These are phyloP conservation scores for Tiliacea aurago DNA, from an alignment of 2,888 invertebrate species.

Conservation along the genomic window DNA sequence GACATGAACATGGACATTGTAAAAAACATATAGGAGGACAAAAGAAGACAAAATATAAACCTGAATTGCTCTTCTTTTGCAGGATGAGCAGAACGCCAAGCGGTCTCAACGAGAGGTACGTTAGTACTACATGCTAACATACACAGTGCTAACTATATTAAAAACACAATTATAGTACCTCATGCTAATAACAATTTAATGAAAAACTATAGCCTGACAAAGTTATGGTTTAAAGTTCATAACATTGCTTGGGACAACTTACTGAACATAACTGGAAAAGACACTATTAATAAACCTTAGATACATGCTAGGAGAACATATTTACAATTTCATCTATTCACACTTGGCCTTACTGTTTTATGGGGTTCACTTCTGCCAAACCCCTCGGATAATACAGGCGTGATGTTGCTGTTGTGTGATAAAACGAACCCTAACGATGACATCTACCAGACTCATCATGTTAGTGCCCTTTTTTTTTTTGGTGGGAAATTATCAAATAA, in stretches of 20 bases:
- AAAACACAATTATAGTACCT: constrained; percentile 38
- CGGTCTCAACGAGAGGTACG: constrained; percentile 66
- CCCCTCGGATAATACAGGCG: too few species aligned
- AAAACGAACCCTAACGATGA: neutral
- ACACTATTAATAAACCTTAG: constrained; percentile 20
- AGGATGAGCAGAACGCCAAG: constrained; percentile 65
- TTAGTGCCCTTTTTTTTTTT: too few species aligned
- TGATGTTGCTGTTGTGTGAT: neutral
- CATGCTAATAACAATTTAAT: constrained; percentile 57
- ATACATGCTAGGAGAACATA: constrained; percentile 7
- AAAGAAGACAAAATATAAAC: constrained; percentile 20
- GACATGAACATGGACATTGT: neutral
- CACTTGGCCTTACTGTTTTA: neutral
- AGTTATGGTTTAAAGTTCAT: neutral
- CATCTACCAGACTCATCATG: neutral
- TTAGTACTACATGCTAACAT: constrained; percentile 60
- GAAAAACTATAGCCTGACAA: neutral
- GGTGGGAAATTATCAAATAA: too few species aligned
- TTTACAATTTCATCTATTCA: neutral
- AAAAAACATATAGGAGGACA: constrained; percentile 1
- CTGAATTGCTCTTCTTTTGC: constrained; percentile 62
- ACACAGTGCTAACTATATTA: constrained; percentile 52
- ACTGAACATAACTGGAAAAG: constrained; percentile 28
- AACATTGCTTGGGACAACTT: constrained; percentile 36
- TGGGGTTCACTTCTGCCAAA: neutral